phyloP scores from a whole-genome alignment of 1,140 invertebrate species.

The Aphelinus certus region DNA sequence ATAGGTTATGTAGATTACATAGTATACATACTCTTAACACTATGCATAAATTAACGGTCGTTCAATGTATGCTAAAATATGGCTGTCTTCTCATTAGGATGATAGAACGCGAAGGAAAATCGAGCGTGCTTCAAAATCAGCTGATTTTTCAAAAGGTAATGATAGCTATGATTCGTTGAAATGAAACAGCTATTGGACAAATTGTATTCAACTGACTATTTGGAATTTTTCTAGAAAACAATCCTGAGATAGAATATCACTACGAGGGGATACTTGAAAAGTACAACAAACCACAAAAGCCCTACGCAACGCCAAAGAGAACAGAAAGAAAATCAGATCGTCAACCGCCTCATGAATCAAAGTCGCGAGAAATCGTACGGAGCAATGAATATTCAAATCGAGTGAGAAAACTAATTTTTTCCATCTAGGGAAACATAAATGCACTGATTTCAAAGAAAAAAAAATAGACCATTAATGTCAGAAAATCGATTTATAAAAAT shows the following conservation, averaged over 20 bases:
- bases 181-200: neutral
- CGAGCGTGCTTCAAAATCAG: conserved; percentile 24
- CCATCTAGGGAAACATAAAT: neutral
- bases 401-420: neutral
- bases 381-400: neutral
- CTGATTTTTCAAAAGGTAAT: conserved; percentile 35
- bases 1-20: conserved; percentile 11
- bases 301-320: conserved; percentile 28
- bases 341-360: neutral
- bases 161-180: neutral
- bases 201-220: neutral
- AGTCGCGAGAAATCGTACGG: neutral
- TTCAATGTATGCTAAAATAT: too few relatives aligned
- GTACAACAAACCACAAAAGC: conserved; percentile 3
- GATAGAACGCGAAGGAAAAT: conserved; percentile 8
- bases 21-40: too few relatives aligned
- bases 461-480: too few relatives aligned
- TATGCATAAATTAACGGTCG: too few relatives aligned
- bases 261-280: neutral
- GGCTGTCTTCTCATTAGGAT: conserved; percentile 4
- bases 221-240: neutral
- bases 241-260: neutral
- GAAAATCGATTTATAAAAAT: too few relatives aligned
- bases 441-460: neutral
- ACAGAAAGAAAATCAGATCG: conserved; percentile 11